Percentiles rank a stretch among this genome's conserved stretches.
Conservation (phyloP, 1,140 invertebrate species). For the Homarus americanus region DNA sequence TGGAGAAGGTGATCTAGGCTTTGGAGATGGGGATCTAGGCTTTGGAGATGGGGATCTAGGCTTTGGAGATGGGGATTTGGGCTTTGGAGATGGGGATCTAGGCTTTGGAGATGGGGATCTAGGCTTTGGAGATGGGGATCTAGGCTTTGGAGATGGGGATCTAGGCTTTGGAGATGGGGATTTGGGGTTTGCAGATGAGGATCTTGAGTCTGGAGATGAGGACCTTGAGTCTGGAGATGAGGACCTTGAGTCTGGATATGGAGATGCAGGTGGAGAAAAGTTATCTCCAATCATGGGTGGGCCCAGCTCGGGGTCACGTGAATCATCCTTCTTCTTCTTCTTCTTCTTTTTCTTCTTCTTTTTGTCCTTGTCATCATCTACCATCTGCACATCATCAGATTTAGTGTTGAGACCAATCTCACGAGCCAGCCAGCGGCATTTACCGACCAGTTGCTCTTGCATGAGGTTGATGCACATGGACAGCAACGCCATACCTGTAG, state of each 20-base stretch:
- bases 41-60: neutral
- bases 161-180: neutral
- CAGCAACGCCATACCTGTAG: slow-evolving; percentile 82
- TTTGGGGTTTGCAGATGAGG: neutral
- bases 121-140: neutral
- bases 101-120: neutral
- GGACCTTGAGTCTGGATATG: no score
- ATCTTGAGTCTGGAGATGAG: neutral
- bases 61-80: neutral
- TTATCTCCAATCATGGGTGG: neutral
- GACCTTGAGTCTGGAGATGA: neutral
- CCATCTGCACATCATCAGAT: neutral
- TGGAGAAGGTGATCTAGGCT: neutral
- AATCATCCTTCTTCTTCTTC: neutral
- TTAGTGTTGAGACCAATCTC: slow-evolving; percentile 78
- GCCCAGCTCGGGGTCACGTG: neutral
- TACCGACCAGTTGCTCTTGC: slow-evolving; percentile 79
- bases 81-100: neutral
- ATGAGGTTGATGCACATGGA: slow-evolving; percentile 83
- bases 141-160: neutral
- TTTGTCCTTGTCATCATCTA: neutral
- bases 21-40: neutral
- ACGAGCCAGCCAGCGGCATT: slow-evolving; percentile 79
- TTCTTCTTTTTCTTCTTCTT: slow-evolving; percentile 23
- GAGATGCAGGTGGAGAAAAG: neutral